Evolutionary conservation across 2,888 invertebrate genomes (phyloP).

Genomic region (Latrodectus elegans): DNA sequence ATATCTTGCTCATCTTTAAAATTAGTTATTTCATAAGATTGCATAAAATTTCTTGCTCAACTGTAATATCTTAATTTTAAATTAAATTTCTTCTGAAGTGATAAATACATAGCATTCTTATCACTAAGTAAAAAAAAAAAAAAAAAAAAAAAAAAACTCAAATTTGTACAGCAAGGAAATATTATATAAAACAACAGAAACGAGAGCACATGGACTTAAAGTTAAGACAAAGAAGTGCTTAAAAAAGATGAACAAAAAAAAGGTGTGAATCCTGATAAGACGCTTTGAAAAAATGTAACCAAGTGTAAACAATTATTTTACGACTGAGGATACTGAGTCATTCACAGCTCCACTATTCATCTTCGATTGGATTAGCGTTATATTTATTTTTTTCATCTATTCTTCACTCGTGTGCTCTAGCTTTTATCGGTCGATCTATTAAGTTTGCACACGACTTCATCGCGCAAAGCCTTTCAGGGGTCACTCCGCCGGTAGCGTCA

Average conservation of each 20-base stretch:
- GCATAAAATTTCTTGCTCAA: too few relatives aligned
- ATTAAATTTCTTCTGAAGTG: too few relatives aligned
- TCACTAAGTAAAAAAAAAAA: neutral
- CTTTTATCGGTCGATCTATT: slow-evolving; percentile 61
- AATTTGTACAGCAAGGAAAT: neutral
- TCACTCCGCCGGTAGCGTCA: slow-evolving; percentile 52
- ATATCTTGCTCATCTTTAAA: too few relatives aligned
- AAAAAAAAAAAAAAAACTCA: neutral
- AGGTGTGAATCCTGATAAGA: neutral
- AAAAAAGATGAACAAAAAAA: neutral
- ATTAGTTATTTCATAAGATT: too few relatives aligned
- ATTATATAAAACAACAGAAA: neutral
- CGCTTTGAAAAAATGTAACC: neutral
- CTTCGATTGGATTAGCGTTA: neutral
- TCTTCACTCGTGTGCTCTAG: neutral
- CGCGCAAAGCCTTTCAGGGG: slow-evolving; percentile 45
- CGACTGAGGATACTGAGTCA: too few relatives aligned
- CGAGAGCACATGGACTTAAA: neutral
- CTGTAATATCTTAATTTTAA: too few relatives aligned
- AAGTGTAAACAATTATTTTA: neutral
- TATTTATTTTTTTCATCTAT: neutral
- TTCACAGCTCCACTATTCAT: too few relatives aligned
- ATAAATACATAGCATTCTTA: neutral
- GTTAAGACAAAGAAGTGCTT: neutral
- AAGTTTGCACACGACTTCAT: slow-evolving; percentile 39